A percentile compares a stretch with the other conserved stretches of the same genome.
Conservation (phyloP, 2,113 vertebrate species). For the Osmerus mordax region DNA sequence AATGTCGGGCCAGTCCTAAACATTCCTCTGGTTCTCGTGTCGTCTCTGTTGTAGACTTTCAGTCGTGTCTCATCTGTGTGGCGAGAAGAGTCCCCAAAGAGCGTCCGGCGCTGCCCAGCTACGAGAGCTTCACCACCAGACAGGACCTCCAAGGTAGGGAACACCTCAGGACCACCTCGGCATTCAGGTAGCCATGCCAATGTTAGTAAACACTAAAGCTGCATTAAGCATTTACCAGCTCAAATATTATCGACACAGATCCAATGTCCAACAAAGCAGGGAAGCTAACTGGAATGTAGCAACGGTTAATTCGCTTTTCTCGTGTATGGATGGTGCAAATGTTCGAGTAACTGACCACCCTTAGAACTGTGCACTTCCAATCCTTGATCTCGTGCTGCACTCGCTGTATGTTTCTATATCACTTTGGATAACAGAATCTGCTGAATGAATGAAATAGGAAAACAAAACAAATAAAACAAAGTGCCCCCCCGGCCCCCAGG, state of each 20-base stretch:
- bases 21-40: not conserved
- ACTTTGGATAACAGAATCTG: too few relatives aligned
- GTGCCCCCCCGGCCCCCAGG: conserved; percentile 61
- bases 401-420: too few relatives aligned
- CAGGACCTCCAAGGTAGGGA: conserved; percentile 92
- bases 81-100: conserved; percentile 95
- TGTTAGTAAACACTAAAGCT: not conserved
- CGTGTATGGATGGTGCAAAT: not conserved
- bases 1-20: too few relatives aligned
- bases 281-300: not conserved
- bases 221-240: too few relatives aligned
- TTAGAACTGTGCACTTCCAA: too few relatives aligned
- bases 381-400: too few relatives aligned
- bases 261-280: too few relatives aligned
- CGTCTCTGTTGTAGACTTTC: conserved; percentile 78
- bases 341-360: not conserved
- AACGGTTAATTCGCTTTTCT: not conserved
- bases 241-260: too few relatives aligned
- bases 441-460: too few relatives aligned
- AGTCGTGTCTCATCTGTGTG: conserved; percentile 98
- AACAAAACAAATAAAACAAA: too few relatives aligned
- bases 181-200: not conserved
- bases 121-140: conserved; percentile 93
- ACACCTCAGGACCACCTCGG: too few relatives aligned
- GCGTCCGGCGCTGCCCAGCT: conserved; percentile 79